A percentile compares a stretch with the other conserved stretches of the same genome.
These are phyloP conservation scores for Hydropsyche betteni DNA, from an alignment of 2,888 invertebrate species.

Conservation along the genomic window DNA sequence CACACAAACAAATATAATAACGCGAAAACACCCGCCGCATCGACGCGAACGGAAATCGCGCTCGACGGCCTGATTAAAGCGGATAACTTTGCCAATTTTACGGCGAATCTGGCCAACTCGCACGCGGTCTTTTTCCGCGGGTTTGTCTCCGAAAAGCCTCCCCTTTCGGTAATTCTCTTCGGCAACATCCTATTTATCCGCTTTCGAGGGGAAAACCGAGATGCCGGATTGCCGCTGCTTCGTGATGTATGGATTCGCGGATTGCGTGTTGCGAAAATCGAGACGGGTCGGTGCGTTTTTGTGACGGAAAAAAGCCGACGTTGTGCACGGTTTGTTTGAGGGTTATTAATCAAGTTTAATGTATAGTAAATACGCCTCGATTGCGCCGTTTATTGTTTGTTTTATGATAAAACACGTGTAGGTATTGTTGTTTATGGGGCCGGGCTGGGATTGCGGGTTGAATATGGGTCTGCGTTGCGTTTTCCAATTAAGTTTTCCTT, in stretches of 20 bases:
- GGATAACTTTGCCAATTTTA: conserved; percentile 42
- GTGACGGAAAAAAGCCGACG: too few species aligned
- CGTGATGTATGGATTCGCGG: conserved; percentile 1
- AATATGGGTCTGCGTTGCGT: conserved; percentile 20
- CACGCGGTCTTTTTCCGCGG: conserved; percentile 21
- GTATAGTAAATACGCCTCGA: too few species aligned
- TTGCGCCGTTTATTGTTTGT: background rate
- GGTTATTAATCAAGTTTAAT: conserved; percentile 12
- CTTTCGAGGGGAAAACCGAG: conserved; percentile 5
- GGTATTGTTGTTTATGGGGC: conserved; percentile 9
- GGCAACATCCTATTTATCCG: conserved; percentile 12
- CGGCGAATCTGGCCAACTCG: conserved; percentile 35
- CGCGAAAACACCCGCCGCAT: too few species aligned
- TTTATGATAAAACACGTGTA: conserved; percentile 4
- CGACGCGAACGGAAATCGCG: conserved; percentile 13
- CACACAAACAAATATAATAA: too few species aligned
- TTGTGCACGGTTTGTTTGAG: background rate
- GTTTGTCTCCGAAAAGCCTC: background rate
- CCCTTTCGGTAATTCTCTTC: conserved; percentile 14
- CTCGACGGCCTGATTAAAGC: conserved; percentile 40
- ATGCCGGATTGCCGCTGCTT: conserved; percentile 9
- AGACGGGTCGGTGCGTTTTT: too few species aligned
- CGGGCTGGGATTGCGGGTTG: background rate
- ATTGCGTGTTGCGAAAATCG: too few species aligned
- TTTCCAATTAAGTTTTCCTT: conserved; percentile 28